Evolutionary conservation across 2,888 invertebrate species (phyloP).

Genomic region (Plebejus melissa): DNA sequence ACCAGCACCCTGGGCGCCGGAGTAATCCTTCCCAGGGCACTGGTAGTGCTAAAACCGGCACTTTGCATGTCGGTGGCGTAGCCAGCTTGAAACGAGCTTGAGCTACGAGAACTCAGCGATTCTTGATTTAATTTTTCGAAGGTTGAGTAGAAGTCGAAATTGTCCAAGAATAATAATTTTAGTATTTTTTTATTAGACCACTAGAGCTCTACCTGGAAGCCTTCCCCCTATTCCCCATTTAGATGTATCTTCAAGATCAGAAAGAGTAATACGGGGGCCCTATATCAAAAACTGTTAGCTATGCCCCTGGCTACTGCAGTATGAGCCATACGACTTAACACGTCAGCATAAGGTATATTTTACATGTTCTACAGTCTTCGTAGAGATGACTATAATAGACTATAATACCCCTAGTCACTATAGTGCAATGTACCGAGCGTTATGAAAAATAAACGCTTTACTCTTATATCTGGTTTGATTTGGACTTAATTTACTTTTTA

Average conservation of each 20-base stretch:
- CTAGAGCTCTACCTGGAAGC: background rate
- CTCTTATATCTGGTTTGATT: constrained; percentile 1
- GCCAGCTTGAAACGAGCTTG: background rate
- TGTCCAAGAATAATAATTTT: background rate
- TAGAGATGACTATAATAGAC: constrained; percentile 28
- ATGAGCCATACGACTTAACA: constrained; percentile 40
- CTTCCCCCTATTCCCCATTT: background rate
- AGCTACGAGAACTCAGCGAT: background rate
- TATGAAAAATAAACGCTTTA: constrained; percentile 46
- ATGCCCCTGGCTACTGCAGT: background rate
- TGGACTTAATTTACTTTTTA: constrained; percentile 1
- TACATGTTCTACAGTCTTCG: constrained; percentile 28
- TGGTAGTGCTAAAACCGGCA: too few species aligned
- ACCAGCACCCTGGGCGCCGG: too few species aligned
- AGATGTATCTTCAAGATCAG: background rate
- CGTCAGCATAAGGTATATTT: constrained; percentile 46
- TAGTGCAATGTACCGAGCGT: constrained; percentile 44
- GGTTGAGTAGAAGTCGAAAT: background rate
- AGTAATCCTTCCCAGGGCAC: too few species aligned
- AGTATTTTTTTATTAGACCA: background rate
- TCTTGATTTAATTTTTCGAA: background rate
- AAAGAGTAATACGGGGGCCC: background rate
- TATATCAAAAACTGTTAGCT: background rate
- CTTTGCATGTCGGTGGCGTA: background rate
- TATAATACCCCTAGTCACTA: constrained; percentile 38